A percentile compares a stretch with the other conserved stretches of the same genome.
These are phyloP conservation scores for Rhyacophila evoluta DNA, from an alignment of 2,888 invertebrate genomes.

Conservation along the genomic window DNA sequence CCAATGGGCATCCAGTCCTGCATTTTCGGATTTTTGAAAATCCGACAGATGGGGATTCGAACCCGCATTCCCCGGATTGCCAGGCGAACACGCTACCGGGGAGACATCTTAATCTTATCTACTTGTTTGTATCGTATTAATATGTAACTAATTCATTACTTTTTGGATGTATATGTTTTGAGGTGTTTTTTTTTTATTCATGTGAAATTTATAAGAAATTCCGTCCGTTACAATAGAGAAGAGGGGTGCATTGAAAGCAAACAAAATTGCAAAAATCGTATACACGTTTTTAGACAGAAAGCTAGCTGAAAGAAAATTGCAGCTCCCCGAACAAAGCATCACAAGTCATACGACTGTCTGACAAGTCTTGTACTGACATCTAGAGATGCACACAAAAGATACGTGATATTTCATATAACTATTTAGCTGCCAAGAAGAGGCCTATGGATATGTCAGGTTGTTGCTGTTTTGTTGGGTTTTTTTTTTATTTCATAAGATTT, in stretches of 20 bases:
- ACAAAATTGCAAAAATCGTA: background rate
- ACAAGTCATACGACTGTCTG: background rate
- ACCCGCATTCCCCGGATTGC: no score
- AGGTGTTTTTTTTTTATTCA: background rate
- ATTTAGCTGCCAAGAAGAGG: conserved; percentile 1
- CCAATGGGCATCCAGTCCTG: no score
- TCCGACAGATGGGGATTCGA: no score
- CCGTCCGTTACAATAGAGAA: background rate
- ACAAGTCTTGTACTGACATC: background rate
- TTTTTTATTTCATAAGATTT: no score
- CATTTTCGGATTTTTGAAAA: no score
- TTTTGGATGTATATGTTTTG: no score
- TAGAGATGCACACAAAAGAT: background rate
- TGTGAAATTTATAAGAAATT: background rate
- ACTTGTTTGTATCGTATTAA: no score
- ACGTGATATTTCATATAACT: background rate
- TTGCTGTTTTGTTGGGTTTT: background rate
- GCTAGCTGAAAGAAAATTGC: background rate
- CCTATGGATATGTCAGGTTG: background rate
- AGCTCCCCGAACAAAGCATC: background rate
- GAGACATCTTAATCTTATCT: no score
- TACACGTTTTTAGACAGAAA: background rate
- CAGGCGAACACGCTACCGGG: no score
- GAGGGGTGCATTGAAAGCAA: background rate
- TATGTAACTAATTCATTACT: no score